Percentiles rank a stretch among this genome's conserved stretches.
These are phyloP conservation scores for Astropecten irregularis DNA, from an alignment of 53 echinoderm and acorn worm species.

Conservation along the genomic window DNA sequence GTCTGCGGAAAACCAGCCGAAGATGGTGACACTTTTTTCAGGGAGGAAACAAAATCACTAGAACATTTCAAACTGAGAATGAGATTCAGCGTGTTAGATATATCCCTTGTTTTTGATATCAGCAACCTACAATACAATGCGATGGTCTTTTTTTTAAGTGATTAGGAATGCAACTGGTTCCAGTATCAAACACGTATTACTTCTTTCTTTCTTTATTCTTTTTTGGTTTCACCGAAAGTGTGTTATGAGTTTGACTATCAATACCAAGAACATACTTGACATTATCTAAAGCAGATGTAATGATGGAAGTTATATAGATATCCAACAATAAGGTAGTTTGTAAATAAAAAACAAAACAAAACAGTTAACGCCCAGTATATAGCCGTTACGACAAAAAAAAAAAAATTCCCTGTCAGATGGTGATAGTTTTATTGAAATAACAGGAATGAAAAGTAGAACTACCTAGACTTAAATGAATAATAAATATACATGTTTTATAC, in stretches of 20 bases:
- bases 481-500: constrained; percentile 58
- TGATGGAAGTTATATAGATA: constrained; percentile 26
- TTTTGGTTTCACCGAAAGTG: neutral
- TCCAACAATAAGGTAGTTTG: constrained; percentile 4
- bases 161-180: too few species aligned
- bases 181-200: too few species aligned
- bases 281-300: constrained; percentile 40
- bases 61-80: too few species aligned
- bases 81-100: too few species aligned
- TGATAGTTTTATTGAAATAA: constrained; percentile 50
- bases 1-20: too few species aligned
- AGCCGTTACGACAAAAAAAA: too few species aligned
- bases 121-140: too few species aligned
- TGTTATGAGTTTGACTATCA: constrained; percentile 21
- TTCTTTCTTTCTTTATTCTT: neutral
- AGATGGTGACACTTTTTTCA: too few species aligned
- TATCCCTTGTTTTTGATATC: too few species aligned
- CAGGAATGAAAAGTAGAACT: constrained; percentile 33
- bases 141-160: too few species aligned
- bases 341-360: too few species aligned
- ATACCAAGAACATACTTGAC: constrained; percentile 16
- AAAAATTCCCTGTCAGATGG: constrained; percentile 7
- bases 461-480: constrained; percentile 33
- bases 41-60: too few species aligned
- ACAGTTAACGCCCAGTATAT: constrained; percentile 33